phyloP scores from a whole-genome alignment of 2,888 invertebrate species.

The Andrena fulva region DNA sequence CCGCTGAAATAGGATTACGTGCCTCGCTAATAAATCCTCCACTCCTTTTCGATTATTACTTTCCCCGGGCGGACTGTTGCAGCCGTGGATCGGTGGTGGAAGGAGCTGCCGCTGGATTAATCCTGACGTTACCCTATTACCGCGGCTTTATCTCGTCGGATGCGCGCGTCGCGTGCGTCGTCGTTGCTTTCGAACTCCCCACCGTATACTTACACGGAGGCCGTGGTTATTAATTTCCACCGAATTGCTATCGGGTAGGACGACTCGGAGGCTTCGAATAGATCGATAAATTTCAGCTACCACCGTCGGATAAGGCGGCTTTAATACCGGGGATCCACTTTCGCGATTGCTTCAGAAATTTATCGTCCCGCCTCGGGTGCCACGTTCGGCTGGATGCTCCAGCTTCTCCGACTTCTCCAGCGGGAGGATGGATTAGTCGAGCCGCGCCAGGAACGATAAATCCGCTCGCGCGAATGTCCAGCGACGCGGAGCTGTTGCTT shows the following conservation, averaged over 20 bases:
- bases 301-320: conserved; percentile 48
- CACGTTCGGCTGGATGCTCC: conserved; percentile 29
- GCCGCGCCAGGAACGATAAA: conserved; percentile 32
- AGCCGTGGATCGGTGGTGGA: neutral
- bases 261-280: conserved; percentile 41
- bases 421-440: conserved; percentile 34
- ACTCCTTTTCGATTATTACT: conserved; percentile 1
- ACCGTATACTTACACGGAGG: conserved; percentile 39
- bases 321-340: conserved; percentile 60
- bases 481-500: conserved; percentile 39
- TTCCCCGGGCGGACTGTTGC: neutral
- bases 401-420: neutral
- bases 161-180: neutral
- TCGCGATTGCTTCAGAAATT: conserved; percentile 56
- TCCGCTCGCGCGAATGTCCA: conserved; percentile 17
- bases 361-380: conserved; percentile 44
- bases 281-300: conserved; percentile 69
- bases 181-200: conserved; percentile 9
- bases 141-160: conserved; percentile 16
- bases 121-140: conserved; percentile 5
- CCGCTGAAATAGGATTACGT: conserved; percentile 15
- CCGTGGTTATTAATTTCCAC: conserved; percentile 52
- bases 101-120: neutral
- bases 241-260: conserved; percentile 59
- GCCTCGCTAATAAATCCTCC: conserved; percentile 3